Base-by-base conservation (phyloP, 1,140 invertebrate species). In the Drosophila bocki region DNA sequence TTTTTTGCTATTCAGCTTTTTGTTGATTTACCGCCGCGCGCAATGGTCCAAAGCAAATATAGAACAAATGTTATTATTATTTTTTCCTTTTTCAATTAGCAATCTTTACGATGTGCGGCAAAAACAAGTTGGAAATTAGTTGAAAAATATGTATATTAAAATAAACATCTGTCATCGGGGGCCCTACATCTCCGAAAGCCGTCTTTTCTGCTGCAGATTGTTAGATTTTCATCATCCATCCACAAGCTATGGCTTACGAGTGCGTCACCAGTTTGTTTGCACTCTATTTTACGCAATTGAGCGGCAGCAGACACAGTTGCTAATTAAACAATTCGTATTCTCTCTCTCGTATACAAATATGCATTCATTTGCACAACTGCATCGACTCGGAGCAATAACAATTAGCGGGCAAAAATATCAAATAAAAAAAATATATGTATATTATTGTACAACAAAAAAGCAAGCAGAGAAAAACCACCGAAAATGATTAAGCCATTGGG, bases 191-290 rank as follows among this genome's bases (percentile, higher is more conserved):
- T 41, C n/a, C 45, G 7, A 26, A 22, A 15, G 19, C 6, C 17
- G 11, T 45, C 17, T 47, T 26, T 39, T 39, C 54, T 33, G 35
- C 61, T 12, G 61, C 8, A 64, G 29, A 61, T 35, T 61, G 26
- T 63, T 61, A 9, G 29, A 15, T 17, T 26, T 64, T 44, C 26
- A 35, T 33, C 26, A 61, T 44, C 29, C 19, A 26, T 17, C 9
- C 13, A 9, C 15, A 13, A 1, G 12, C 12, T 17, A 42, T 22
- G 22, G 42, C 4, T 8, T 47, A 26, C 7, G 42, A 76, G 74
- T 82, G 79, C 79, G 78, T 82, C 80, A 82, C 65, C 56, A 44
- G 32, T 42, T 44, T 80, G 26, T 79, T 80, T 80, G 42, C 76
- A 51, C 68, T 72, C 37, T 45, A 47, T 35, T 80, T 83, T 80